Percentiles rank a stretch among this genome's conserved stretches.
Conservation (phyloP, 30 jellyfish, hydroid and myxozoan genomes). For the Aurelia sp. region DNA sequence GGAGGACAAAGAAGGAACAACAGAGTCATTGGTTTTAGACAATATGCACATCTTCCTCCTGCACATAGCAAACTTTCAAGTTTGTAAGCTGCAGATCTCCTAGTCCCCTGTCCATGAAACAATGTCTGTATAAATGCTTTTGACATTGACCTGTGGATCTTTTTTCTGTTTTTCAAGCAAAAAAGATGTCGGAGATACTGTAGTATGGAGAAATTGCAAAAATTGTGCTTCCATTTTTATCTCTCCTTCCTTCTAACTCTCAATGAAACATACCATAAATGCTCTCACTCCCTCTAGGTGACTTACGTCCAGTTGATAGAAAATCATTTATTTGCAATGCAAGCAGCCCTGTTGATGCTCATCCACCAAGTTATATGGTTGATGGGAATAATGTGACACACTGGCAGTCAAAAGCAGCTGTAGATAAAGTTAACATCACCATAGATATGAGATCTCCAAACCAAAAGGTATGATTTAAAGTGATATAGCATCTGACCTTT, state of each 20-base stretch:
- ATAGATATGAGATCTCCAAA: slow-evolving; percentile 61
- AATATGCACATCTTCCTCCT: too few relatives aligned
- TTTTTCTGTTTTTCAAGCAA: not conserved
- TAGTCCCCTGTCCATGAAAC: too few relatives aligned
- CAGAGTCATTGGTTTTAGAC: too few relatives aligned
- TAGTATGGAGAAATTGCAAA: not conserved
- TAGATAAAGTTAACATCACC: slow-evolving; percentile 59
- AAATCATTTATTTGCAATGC: slow-evolving; percentile 71
- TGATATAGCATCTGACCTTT: not conserved
- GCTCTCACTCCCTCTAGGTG: slow-evolving; percentile 2
- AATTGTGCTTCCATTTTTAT: not conserved
- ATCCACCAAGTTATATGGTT: slow-evolving; percentile 66
- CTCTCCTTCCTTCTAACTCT: not conserved
- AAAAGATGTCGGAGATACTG: not conserved
- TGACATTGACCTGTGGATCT: not conserved
- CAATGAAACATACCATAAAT: not conserved
- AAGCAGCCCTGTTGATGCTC: slow-evolving; percentile 27
- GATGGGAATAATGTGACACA: slow-evolving; percentile 57
- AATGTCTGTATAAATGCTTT: not conserved
- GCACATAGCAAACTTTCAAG: too few relatives aligned
- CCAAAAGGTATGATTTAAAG: slow-evolving; percentile 67
- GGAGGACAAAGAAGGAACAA: too few relatives aligned
- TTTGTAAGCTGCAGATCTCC: too few relatives aligned
- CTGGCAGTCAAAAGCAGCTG: slow-evolving; percentile 82
- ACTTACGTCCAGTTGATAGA: slow-evolving; percentile 48